Evolutionary conservation across 1,140 invertebrate species (phyloP), one percentile per base, ranked within the genome.

Genomic region (Gerris buenoi): DNA sequence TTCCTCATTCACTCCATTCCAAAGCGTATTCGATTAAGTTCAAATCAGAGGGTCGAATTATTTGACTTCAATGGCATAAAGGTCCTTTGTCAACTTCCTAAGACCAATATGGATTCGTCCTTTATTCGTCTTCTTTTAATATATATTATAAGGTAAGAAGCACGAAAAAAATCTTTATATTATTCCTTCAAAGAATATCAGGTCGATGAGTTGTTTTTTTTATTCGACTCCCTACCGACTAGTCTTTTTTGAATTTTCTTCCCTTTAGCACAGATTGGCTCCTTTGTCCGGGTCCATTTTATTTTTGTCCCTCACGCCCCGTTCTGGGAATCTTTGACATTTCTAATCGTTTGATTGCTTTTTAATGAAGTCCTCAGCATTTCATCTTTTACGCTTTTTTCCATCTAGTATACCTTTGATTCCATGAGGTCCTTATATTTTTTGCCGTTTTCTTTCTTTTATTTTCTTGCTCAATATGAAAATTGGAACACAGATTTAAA

Each of bases 1-100:
- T n/a, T n/a, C n/a, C n/a, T n/a, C n/a, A n/a, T n/a, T n/a, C n/a
- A n/a, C 33, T 46, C 18, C 33, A 46, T 46, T 46, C 33, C 33
- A 18, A 46, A 46, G 46, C 65, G 65, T 65, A 65, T 57, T 65
- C 65, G 65, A 65, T 65, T 65, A 65, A 65, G 65, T 65, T 29
- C 65, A 65, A 65, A 65, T 65, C 65, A 57, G 65, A 57, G 56
- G 65, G 58, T 57, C 65, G 61, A 65, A 22, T 65, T 25, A 23
- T 65, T 65, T 65, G 65, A 26, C 65, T 18, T 27, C 63, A 25
- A 25, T 25, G 63, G 13, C 23, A 27, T 25, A 25, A 27, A 27
- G n/a, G 63, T 14, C 23, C 22, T 15, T 25, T 64, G 23, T 64
- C 33, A 18, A n/a, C n/a, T n/a, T n/a, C 33, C 18, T 46, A 5